Evolutionary conservation across 2,113 vertebrate genomes (phyloP), one percentile per base, ranked within the genome.

Genomic region (Scomber scombrus): DNA sequence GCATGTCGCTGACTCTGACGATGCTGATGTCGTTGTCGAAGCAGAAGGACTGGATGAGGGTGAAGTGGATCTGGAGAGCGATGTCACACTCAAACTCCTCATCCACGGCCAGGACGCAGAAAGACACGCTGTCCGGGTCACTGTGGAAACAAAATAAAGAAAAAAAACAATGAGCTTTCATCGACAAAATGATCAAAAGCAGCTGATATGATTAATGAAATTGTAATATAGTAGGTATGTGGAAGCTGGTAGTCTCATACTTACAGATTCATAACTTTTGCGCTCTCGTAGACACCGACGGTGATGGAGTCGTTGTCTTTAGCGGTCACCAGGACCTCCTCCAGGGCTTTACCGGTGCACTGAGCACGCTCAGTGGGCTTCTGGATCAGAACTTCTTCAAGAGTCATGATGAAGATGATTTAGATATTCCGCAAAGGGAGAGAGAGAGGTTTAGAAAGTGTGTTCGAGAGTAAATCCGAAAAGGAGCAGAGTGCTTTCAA

Each of bases 191-290:
- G 0, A 46, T 4, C 4, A 3, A 65, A 43, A 23, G 2, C 1
- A 10, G 2, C 2, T 3, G 0, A 34, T 1, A 1, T 6, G 4
- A 18, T 0, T 3, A 16, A 14, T n/a, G 0, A 6, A 8, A 5
- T 3, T 29, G 9, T 16, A 18, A 10, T 0, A 2, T 13, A 1
- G 3, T 26, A 1, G 5, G 5, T 8, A 26, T 26, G 7, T 18
- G 23, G 23, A 1, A 23, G 11, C 14, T 11, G 6, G 7, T n/a
- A 61, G 14, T n/a, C 0, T 54, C 23, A 69, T 91, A 98, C 98
- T 99, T 94, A 99, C 98, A 97, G 93, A 62, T 99, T 99, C 96
- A 99, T 97, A 16, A 99, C 95, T 95, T 99, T 98, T 40, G 98
- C 98, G 45, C 97, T 96, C 94, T 99, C 98, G 83, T 99, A 98